Percentiles rank a stretch among this genome's conserved stretches.
These are phyloP conservation scores for Acleris holmiana DNA, from an alignment of 2,888 invertebrate species.

Conservation along the genomic window DNA sequence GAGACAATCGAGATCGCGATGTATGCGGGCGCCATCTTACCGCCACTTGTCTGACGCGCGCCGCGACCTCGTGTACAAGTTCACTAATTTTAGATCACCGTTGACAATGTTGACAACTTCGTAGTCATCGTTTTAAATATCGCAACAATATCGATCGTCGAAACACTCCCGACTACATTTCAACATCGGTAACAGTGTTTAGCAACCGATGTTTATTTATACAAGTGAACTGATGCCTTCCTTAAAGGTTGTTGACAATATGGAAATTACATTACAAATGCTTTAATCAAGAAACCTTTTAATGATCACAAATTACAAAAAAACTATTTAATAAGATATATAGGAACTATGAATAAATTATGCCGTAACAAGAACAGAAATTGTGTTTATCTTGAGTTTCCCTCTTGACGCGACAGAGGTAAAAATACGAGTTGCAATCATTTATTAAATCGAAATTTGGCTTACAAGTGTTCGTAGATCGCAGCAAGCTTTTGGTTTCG, in stretches of 20 bases:
- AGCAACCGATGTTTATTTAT: neutral
- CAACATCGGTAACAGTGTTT: constrained; percentile 2
- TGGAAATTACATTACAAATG: neutral
- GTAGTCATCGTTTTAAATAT: constrained; percentile 24
- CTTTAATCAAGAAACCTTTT: constrained; percentile 2
- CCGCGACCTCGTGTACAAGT: constrained; percentile 66
- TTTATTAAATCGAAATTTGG: constrained; percentile 6
- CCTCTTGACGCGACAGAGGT: no score
- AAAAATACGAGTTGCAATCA: no score
- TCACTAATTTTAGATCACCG: constrained; percentile 69
- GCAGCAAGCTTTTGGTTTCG: constrained; percentile 24
- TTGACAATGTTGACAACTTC: constrained; percentile 53
- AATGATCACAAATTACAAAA: neutral
- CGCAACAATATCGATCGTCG: constrained; percentile 12
- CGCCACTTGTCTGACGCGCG: constrained; percentile 66
- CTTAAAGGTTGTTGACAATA: neutral
- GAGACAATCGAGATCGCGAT: constrained; percentile 63
- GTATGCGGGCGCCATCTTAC: constrained; percentile 68
- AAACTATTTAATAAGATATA: constrained; percentile 2
- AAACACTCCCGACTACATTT: constrained; percentile 2
- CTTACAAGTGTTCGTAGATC: constrained; percentile 9
- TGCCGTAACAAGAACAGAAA: no score
- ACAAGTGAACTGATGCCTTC: neutral
- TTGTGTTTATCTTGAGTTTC: no score
- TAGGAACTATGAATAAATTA: neutral